Evolutionary conservation across 1,140 invertebrate genomes (phyloP).

Genomic region (Drosophila kurseongensis): DNA sequence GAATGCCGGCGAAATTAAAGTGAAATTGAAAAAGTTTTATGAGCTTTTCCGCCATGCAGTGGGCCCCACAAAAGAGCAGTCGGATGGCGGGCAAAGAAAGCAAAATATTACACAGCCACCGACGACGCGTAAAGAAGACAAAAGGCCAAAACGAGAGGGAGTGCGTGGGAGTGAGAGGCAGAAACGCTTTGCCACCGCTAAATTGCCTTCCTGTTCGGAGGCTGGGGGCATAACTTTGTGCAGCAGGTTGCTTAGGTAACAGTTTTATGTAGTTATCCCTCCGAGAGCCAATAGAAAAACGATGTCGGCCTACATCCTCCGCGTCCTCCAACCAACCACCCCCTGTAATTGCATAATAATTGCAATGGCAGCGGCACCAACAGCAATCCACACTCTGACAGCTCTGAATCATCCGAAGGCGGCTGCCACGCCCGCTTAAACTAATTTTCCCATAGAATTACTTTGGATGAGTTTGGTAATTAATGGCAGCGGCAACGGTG

Average conservation of each 20-base stretch:
- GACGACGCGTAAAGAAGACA: constrained; percentile 77
- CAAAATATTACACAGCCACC: constrained; percentile 76
- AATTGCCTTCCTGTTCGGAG: constrained; percentile 63
- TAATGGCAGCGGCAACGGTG: constrained; percentile 63
- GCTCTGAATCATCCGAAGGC: constrained; percentile 43
- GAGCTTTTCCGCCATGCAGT: constrained; percentile 74
- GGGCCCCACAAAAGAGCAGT: constrained; percentile 31
- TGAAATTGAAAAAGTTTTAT: constrained; percentile 84
- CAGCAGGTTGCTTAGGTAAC: constrained; percentile 82
- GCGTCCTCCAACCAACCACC: constrained; percentile 7
- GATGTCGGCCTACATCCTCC: constrained; percentile 19
- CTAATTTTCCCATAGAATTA: constrained; percentile 81
- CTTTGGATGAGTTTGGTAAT: constrained; percentile 81
- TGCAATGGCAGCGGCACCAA: constrained; percentile 47
- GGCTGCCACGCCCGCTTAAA: constrained; percentile 56
- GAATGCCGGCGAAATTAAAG: constrained; percentile 74
- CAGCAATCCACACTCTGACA: constrained; percentile 53
- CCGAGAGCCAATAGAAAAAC: constrained; percentile 32
- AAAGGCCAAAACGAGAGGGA: constrained; percentile 27
- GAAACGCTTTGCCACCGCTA: constrained; percentile 45
- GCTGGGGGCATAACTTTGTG: constrained; percentile 63
- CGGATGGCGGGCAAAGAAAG: constrained; percentile 51
- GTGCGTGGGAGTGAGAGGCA: constrained; percentile 9
- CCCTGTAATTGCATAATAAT: constrained; percentile 78
- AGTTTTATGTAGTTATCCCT: constrained; percentile 77